A percentile compares a stretch with the other conserved stretches of the same genome.
Evolutionary conservation across 1,140 invertebrate species (phyloP).

Genomic region (Frieseomelitta varia): DNA sequence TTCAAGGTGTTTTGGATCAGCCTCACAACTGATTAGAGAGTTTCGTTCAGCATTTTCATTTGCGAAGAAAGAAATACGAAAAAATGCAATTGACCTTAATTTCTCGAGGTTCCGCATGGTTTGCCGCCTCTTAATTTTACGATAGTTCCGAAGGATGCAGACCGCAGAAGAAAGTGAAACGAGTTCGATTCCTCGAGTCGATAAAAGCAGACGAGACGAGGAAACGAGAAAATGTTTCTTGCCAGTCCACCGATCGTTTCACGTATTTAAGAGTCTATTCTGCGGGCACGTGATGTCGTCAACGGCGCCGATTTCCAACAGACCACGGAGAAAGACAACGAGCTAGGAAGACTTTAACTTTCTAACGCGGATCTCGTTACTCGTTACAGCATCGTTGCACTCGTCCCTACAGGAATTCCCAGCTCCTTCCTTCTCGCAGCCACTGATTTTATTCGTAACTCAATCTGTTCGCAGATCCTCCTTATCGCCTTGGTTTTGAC

Average conservation of each 20-base stretch:
- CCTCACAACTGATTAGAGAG: too few species aligned
- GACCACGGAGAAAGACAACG: not conserved
- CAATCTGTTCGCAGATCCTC: slow-evolving; percentile 66
- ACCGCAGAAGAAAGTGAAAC: slow-evolving; percentile 28
- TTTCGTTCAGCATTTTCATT: too few species aligned
- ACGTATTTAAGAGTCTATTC: slow-evolving; percentile 25
- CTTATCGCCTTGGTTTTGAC: slow-evolving; percentile 62
- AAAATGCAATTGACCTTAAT: not conserved
- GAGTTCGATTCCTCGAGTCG: not conserved
- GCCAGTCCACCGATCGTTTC: slow-evolving; percentile 38
- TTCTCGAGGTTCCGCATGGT: not conserved
- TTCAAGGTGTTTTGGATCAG: too few species aligned
- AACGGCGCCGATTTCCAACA: not conserved
- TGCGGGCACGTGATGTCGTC: slow-evolving; percentile 7
- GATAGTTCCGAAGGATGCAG: not conserved
- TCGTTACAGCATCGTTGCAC: slow-evolving; percentile 33
- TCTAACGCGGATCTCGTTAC: slow-evolving; percentile 53
- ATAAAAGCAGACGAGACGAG: slow-evolving; percentile 4
- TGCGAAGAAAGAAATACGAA: too few species aligned
- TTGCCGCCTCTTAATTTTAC: not conserved
- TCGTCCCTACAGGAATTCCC: not conserved
- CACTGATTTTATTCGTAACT: not conserved
- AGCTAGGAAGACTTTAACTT: slow-evolving; percentile 39
- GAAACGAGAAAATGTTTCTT: slow-evolving; percentile 34
- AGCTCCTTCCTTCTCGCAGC: not conserved